phyloP scores from a whole-genome alignment of 37 sponge, comb jelly and placozoan genomes.

The Crambe crambe region DNA sequence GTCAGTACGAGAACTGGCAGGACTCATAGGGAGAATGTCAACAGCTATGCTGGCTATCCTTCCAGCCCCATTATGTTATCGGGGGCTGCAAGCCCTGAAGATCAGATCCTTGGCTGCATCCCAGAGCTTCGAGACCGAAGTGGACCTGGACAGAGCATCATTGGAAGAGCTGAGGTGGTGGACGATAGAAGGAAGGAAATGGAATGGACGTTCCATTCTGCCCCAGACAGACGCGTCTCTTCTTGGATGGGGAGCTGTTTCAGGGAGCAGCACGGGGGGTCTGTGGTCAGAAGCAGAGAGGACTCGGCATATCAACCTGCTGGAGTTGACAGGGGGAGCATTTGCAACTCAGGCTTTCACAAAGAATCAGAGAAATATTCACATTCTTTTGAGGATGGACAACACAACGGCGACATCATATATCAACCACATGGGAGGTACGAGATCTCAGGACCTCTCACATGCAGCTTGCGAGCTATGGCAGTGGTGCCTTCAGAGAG shows the following conservation, averaged over 20 bases:
- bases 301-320: conserved; percentile 43
- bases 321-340: conserved; percentile 55
- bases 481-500: conserved; percentile 55
- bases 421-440: conserved; percentile 60
- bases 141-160: conserved; percentile 1
- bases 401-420: conserved; percentile 45
- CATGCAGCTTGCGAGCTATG: conserved; percentile 17
- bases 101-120: neutral
- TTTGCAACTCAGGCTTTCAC: conserved; percentile 50
- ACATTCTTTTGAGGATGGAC: conserved; percentile 43
- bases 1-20: conserved; percentile 25
- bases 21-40: conserved; percentile 35
- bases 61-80: conserved; percentile 39
- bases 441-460: conserved; percentile 5
- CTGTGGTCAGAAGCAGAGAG: conserved; percentile 45
- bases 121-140: conserved; percentile 16
- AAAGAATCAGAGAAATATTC: conserved; percentile 6
- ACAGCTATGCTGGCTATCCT: conserved; percentile 23
- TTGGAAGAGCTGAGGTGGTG: conserved; percentile 41
- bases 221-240: conserved; percentile 41
- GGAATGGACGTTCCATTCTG: conserved; percentile 26
- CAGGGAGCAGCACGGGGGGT: conserved; percentile 3
- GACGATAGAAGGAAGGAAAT: neutral
- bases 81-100: conserved; percentile 42
- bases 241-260: conserved; percentile 37